Evolutionary conservation across 2,797 vertebrate genomes (phyloP).

Genomic region (Dicrostonyx torquatus): DNA sequence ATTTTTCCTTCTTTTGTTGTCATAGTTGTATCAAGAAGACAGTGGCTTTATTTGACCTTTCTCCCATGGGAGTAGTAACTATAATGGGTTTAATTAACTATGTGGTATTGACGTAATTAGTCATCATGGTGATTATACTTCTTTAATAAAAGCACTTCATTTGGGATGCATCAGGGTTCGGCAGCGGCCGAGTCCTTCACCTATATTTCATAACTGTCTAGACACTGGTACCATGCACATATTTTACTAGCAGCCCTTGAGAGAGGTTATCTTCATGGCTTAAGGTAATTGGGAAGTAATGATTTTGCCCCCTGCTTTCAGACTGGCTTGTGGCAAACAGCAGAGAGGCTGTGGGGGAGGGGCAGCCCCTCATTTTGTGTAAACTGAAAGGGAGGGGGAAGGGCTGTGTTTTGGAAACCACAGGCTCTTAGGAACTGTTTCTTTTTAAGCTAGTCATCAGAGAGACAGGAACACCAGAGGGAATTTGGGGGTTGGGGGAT

Average conservation of each 20-base stretch:
- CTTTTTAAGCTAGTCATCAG: slow-evolving; percentile 73
- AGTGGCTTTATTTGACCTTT: slow-evolving; percentile 84
- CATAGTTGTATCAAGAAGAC: slow-evolving; percentile 75
- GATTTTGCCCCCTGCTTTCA: slow-evolving; percentile 85
- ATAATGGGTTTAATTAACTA: slow-evolving; percentile 90
- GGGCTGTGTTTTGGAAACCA: slow-evolving; percentile 77
- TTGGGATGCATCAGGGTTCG: slow-evolving; percentile 84
- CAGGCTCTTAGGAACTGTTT: slow-evolving; percentile 67
- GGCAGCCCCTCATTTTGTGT: slow-evolving; percentile 67
- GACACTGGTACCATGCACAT: slow-evolving; percentile 79
- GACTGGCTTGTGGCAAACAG: slow-evolving; percentile 63
- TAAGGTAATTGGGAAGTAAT: slow-evolving; percentile 87
- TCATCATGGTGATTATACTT: slow-evolving; percentile 87
- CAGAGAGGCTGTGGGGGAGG: slow-evolving; percentile 67
- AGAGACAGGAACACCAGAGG: slow-evolving; percentile 66
- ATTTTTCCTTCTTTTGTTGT: slow-evolving; percentile 85
- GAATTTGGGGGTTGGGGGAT: slow-evolving; percentile 43
- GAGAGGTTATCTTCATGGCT: slow-evolving; percentile 84
- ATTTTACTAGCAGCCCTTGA: slow-evolving; percentile 84
- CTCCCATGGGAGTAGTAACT: slow-evolving; percentile 85
- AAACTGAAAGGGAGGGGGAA: slow-evolving; percentile 71
- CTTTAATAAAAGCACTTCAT: slow-evolving; percentile 88
- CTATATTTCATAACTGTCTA: slow-evolving; percentile 87
- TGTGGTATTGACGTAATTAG: slow-evolving; percentile 88
- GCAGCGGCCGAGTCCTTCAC: slow-evolving; percentile 72